These are phyloP conservation scores for Ancistrus triradiatus DNA, from an alignment of 2,113 vertebrate species.

Conservation along the genomic window DNA sequence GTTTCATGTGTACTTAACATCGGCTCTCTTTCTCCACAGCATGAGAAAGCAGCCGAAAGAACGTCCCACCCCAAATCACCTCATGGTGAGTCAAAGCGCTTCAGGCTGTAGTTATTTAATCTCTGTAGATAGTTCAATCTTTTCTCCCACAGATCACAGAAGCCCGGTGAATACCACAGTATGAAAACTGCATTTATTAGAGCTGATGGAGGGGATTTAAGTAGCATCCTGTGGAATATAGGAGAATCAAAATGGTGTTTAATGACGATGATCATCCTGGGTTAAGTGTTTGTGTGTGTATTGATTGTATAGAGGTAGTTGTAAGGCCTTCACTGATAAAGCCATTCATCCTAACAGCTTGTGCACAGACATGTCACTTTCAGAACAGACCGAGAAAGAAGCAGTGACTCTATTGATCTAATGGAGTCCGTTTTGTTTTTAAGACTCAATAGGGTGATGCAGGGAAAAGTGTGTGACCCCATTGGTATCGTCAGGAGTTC, in stretches of 20 bases:
- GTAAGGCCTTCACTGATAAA: neutral
- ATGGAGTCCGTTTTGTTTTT: no score
- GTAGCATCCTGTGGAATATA: neutral
- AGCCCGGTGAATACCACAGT: neutral
- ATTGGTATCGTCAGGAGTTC: no score
- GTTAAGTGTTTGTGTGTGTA: neutral
- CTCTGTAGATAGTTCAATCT: neutral
- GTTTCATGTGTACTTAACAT: neutral
- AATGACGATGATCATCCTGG: no score
- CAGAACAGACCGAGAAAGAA: no score
- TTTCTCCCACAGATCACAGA: neutral
- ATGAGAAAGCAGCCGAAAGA: constrained; percentile 94
- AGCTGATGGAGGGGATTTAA: neutral
- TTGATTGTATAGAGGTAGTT: neutral
- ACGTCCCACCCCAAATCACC: constrained; percentile 90
- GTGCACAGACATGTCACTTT: neutral
- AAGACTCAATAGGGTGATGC: no score
- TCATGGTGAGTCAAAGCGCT: constrained; percentile 82
- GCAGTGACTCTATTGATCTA: no score
- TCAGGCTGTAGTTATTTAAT: neutral
- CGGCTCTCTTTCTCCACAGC: constrained; percentile 60
- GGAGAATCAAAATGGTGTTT: neutral
- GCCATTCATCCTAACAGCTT: neutral
- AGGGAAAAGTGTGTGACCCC: no score
- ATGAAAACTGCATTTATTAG: neutral